phyloP scores from a whole-genome alignment of 2,113 vertebrate species.

The Brachionichthys hirsutus region DNA sequence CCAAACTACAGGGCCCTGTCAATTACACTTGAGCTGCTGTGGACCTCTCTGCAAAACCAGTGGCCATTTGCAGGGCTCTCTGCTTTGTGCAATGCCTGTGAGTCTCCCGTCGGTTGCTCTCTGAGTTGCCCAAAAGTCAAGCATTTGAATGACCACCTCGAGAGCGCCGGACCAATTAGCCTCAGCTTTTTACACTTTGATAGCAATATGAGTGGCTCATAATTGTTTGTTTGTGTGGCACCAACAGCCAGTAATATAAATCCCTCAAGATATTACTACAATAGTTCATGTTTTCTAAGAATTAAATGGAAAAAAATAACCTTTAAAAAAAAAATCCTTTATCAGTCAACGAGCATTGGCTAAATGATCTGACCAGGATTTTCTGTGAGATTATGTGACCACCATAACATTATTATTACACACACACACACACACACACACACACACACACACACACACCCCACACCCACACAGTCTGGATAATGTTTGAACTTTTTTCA shows the following conservation, averaged over 20 bases:
- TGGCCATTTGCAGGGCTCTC: conserved; percentile 37
- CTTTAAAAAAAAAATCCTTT: no score
- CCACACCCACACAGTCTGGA: no score
- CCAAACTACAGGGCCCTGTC: conserved; percentile 34
- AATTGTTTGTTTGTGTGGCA: conserved; percentile 25
- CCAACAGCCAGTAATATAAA: conserved; percentile 4
- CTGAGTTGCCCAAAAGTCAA: conserved; percentile 29
- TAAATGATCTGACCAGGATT: no score
- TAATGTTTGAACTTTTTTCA: no score
- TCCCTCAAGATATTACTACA: no score
- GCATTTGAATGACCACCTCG: conserved; percentile 33
- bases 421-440: no score
- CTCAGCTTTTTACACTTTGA: conserved; percentile 29
- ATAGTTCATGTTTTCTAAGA: no score
- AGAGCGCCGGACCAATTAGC: conserved; percentile 32
- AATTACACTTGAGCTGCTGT: conserved; percentile 51
- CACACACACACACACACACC: no score
- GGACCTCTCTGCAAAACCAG: conserved; percentile 34
- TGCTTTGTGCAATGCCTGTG: conserved; percentile 22
- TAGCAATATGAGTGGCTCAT: conserved; percentile 16
- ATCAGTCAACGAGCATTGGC: no score
- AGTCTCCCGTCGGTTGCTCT: conserved; percentile 14
- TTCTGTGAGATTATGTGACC: no score
- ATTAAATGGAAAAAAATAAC: no score
- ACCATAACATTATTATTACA: no score